Evolutionary conservation across 2,888 invertebrate genomes (phyloP).

Genomic region (Cerastoderma edule): DNA sequence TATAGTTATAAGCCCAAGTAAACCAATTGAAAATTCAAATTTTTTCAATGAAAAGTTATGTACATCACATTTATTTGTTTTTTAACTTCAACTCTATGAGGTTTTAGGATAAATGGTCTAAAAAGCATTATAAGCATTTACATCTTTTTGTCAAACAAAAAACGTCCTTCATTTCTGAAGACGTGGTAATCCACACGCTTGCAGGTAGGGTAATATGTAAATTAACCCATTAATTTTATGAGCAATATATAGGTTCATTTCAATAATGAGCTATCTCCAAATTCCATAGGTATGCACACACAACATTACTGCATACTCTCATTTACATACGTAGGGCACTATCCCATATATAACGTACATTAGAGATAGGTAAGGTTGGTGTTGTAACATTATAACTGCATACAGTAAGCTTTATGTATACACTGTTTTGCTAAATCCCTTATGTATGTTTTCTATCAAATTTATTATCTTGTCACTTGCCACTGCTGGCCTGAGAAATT

Average conservation of each 20-base stretch:
- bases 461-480: constrained; percentile 23
- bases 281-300: neutral
- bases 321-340: neutral
- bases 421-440: neutral
- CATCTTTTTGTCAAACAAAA: no score
- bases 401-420: neutral
- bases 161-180: no score
- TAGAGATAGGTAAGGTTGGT: neutral
- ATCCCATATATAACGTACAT: constrained; percentile 1
- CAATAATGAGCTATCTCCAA: neutral
- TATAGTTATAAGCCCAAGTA: no score
- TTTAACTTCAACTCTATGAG: no score
- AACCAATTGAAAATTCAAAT: no score
- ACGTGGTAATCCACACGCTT: constrained; percentile 12
- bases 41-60: no score
- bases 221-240: constrained; percentile 19
- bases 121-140: no score
- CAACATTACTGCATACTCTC: neutral
- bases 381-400: neutral
- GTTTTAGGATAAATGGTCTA: no score
- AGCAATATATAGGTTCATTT: neutral
- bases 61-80: no score
- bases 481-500: constrained; percentile 13
- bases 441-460: neutral
- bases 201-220: constrained; percentile 18